Base-by-base conservation (phyloP, 2,888 invertebrate species). In the Salticus scenicus region DNA sequence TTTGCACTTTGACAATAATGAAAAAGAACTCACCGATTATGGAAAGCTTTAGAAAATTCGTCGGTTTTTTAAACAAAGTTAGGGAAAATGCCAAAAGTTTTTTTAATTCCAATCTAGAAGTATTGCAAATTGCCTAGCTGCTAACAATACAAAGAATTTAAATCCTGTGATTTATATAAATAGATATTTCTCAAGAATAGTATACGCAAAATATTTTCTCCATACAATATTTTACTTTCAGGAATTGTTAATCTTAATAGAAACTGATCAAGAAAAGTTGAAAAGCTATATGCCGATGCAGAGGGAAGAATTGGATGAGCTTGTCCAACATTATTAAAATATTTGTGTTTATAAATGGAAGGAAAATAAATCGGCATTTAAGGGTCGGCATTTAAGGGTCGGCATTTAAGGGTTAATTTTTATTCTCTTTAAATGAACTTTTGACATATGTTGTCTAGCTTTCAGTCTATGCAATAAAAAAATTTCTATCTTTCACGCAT, bases 271-370 rank as follows among this genome's bases (percentile, higher is more conserved):
- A 27, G 4, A 64, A 10, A 74, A 64, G n/a, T n/a, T 74, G 17
- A 66, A 30, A 66, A 37, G 0, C 7, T 0, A 64, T n/a, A 41
- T 17, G 64, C n/a, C 17, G 14, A 31, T 74, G 5, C 17, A 74
- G 24, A 31, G 76, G 30, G 30, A 47, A 20, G 67, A 67, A 31
- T 76, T 31, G 76, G 76, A 76, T 31, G 41, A 76, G 17, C 4
- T 66, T 7, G 42, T 47, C 0, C 0, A 28, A 24, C 28, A 31
- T 24, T 42, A 76, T 20, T n/a, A 67, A 47, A 42, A 24, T 0
- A 42, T n/a, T 10, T 76, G 76, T 7, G 12, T 76, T 47, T 4
- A 67, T 1, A 67, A 76, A 47, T 76, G 76, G 67, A 76, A 76
- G 24, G 67, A 47, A 12, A 76, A 76, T 42, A 76, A 67, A 24